Evolutionary conservation across 2,888 invertebrate genomes (phyloP), one percentile per base, ranked within the genome.

Genomic region (Serrognathus titanus): DNA sequence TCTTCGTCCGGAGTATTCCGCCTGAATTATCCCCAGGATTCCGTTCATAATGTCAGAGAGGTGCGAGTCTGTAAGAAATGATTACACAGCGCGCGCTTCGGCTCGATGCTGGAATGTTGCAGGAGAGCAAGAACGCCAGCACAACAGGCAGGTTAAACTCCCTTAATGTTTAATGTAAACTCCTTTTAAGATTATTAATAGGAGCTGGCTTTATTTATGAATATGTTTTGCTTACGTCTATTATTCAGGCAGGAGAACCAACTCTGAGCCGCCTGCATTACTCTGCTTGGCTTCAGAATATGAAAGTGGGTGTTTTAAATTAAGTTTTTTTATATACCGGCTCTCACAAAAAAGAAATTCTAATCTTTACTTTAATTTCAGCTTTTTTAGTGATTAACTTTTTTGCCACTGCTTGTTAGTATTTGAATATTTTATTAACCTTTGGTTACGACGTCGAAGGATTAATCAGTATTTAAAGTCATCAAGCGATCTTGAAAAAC

Each of bases 21-120:
- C 55, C 62, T 63, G 66, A 69, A 68, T 69, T 68, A 69, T 67
- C 66, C 66, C 66, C 67, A 56, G 66, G 66, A 67, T 68, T 67
- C 67, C 62, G 62, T 60, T 58, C 60, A 62, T 67, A 68, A 68
- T 66, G 63, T 57, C 39, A 47, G 61, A 55, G 63, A 64, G 66
- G 66, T 68, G 68, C 57, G 62, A 63, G 65, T 61, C 60, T 60
- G 63, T 66, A 65, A 67, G 66, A 64, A 68, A 68, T 61, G 59
- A 60, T 61, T 61, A 55, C 52, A 57, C 51, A 31, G 24, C 24
- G 24, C 24, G 5, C 24, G 24, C 24, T 31, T 31, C 24, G 24
- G 24, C 24, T 31, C 24, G 24, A 31, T 31, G 24, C 24, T 31
- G 43, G 43, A 16, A 9, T 43, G 43, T 13, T 13, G 43, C 16